Percentiles rank a stretch among this genome's conserved stretches.
These are phyloP conservation scores for Philotrypesis tridentata DNA, from an alignment of 1,140 invertebrate species.

Conservation along the genomic window DNA sequence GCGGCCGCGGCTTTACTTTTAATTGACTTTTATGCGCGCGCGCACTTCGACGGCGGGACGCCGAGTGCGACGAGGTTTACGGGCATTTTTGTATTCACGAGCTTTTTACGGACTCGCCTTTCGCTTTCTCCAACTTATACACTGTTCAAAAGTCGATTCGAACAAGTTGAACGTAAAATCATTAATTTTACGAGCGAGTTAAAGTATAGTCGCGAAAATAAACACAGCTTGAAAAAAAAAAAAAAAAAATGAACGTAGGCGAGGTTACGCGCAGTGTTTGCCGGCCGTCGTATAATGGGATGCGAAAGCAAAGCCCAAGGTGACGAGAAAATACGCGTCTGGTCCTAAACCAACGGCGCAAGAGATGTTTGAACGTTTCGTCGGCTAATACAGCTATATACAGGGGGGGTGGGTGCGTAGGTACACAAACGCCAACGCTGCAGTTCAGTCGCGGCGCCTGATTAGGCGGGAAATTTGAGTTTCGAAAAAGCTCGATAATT, in stretches of 20 bases:
- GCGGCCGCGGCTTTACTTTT: not conserved
- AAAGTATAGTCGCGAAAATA: no score
- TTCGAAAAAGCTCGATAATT: not conserved
- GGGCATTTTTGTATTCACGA: not conserved
- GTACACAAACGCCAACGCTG: no score
- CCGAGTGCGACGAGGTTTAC: not conserved
- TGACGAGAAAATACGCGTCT: not conserved
- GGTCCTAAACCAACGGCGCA: not conserved
- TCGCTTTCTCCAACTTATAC: no score
- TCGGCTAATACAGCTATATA: no score
- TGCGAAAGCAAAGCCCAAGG: not conserved
- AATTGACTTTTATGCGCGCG: not conserved
- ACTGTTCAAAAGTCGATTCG: no score
- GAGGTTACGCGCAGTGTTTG: not conserved
- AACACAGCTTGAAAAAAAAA: no score
- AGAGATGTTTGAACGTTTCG: not conserved
- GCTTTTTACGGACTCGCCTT: not conserved
- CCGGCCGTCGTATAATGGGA: not conserved
- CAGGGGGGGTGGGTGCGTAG: no score
- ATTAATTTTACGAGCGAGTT: no score
- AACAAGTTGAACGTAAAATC: no score
- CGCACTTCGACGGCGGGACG: not conserved
- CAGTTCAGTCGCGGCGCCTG: not conserved
- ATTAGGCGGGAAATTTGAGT: not conserved
- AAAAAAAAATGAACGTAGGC: not conserved